phyloP scores from a whole-genome alignment of 2,113 vertebrate genomes.

The Melanostigma gelatinosum region DNA sequence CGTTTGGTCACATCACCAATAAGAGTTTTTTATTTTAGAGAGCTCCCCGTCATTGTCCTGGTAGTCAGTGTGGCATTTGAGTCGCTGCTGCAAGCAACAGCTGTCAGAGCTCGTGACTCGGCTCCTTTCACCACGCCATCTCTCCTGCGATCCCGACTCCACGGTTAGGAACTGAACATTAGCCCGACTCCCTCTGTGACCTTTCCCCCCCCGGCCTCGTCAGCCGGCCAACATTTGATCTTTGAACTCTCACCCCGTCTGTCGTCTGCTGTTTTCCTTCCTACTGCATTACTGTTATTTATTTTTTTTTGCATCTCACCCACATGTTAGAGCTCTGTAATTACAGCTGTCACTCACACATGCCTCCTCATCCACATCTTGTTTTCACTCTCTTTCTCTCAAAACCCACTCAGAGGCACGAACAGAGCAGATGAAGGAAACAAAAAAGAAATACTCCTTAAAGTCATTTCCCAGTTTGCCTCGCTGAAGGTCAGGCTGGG shows the following conservation, averaged over 20 bases:
- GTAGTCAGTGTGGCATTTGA: conserved; percentile 63
- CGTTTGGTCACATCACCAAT: conserved; percentile 28
- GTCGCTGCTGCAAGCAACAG: conserved; percentile 67
- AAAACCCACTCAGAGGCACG: conserved; percentile 48
- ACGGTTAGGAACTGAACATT: conserved; percentile 47
- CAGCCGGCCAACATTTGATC: conserved; percentile 65
- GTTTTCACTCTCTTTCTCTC: conserved; percentile 37
- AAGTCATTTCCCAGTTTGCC: conserved; percentile 67
- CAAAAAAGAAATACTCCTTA: conserved; percentile 31
- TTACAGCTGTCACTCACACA: conserved; percentile 72
- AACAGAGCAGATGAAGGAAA: conserved; percentile 41
- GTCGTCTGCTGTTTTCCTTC: conserved; percentile 63
- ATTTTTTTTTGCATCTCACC: conserved; percentile 40
- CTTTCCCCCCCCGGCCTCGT: conserved; percentile 54
- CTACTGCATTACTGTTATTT: background rate
- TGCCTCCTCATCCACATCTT: conserved; percentile 36
- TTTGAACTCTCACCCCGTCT: conserved; percentile 65
- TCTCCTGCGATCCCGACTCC: conserved; percentile 12
- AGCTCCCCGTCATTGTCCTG: conserved; percentile 61
- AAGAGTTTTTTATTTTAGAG: conserved; percentile 32
- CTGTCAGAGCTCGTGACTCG: conserved; percentile 70
- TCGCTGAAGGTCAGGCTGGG: conserved; percentile 66
- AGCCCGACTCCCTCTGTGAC: conserved; percentile 40
- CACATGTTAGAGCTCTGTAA: conserved; percentile 61
- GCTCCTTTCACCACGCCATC: conserved; percentile 46